Percentiles rank a stretch among this genome's conserved stretches.
Evolutionary conservation across 2,113 vertebrate genomes (phyloP).

Genomic region (Charina bottae): DNA sequence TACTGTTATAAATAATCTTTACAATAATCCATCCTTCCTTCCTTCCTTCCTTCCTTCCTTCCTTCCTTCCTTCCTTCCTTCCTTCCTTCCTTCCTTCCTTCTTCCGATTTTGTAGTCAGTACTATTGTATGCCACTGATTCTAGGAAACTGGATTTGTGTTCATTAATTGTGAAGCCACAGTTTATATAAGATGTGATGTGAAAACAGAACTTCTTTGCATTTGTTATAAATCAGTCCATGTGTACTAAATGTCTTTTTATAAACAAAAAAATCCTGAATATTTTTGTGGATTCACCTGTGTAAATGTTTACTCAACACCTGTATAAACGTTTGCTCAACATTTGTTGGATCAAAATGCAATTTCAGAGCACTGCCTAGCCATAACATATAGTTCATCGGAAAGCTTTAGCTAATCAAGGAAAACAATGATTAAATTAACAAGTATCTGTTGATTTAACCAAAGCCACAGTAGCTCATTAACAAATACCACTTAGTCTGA

Average conservation of each 20-base stretch:
- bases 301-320: not conserved
- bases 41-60: no score
- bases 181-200: not conserved
- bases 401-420: not conserved
- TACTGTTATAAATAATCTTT: not conserved
- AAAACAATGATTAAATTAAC: not conserved
- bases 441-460: not conserved
- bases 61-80: no score
- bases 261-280: not conserved
- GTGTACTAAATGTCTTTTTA: not conserved
- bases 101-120: not conserved
- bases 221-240: not conserved
- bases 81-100: not conserved
- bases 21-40: not conserved
- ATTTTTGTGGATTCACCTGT: not conserved
- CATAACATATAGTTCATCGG: not conserved
- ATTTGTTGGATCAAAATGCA: not conserved
- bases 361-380: not conserved
- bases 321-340: not conserved
- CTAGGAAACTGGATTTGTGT: not conserved
- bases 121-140: not conserved
- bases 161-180: not conserved
- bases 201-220: not conserved
- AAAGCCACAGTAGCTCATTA: not conserved
- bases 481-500: conserved; percentile 1